Evolutionary conservation across 2,888 invertebrate genomes (phyloP).

Genomic region (Dicycla oo): DNA sequence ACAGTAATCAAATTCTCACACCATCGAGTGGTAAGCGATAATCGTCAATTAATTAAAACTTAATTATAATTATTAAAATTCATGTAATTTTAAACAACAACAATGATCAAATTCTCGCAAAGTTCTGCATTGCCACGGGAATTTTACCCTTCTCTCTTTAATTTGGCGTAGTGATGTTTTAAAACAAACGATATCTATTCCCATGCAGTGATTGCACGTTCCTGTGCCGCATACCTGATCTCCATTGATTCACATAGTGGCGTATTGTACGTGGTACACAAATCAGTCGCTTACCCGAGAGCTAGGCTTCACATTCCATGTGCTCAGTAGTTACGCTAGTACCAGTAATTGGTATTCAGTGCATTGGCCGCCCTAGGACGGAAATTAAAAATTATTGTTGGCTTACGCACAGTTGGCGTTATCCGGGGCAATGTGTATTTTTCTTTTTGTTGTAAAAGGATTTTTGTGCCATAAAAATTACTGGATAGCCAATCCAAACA

Average conservation of each 20-base stretch:
- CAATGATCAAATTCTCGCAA: neutral
- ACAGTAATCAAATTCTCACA: neutral
- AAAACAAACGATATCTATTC: constrained; percentile 56
- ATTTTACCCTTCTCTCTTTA: constrained; percentile 18
- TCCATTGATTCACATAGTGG: constrained; percentile 65
- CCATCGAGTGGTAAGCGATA: neutral
- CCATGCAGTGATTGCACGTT: constrained; percentile 65
- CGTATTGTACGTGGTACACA: constrained; percentile 63
- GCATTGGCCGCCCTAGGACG: constrained; percentile 77
- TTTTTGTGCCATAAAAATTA: neutral
- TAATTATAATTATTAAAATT: neutral
- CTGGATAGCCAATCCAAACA: neutral
- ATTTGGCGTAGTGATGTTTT: constrained; percentile 41
- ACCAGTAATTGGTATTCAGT: constrained; percentile 87
- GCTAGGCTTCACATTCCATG: constrained; percentile 78
- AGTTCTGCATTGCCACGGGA: neutral
- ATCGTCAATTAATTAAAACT: neutral
- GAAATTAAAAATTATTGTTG: constrained; percentile 87
- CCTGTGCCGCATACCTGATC: constrained; percentile 63
- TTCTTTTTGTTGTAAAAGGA: neutral
- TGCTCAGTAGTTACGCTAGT: constrained; percentile 78
- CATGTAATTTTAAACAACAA: neutral
- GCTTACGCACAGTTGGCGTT: constrained; percentile 60
- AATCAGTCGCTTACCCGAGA: constrained; percentile 72
- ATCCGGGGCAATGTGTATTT: neutral